Evolutionary conservation across 2,888 invertebrate species (phyloP), one percentile per base, ranked within the genome.

Genomic region (Troilus luridus): DNA sequence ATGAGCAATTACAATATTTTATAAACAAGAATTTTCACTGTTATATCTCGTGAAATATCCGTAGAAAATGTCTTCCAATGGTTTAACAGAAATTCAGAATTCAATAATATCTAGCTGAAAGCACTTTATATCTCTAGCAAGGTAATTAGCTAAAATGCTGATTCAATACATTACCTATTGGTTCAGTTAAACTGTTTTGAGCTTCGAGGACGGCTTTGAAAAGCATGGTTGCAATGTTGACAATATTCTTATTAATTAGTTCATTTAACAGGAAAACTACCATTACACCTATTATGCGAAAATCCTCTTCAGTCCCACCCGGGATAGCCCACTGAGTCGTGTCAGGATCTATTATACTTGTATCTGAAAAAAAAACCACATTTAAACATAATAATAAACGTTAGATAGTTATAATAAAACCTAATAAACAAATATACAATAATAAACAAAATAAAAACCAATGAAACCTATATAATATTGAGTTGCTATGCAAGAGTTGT

Each of bases 131-230:
- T 3, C 14, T 27, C 14, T 27, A 24, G 3, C 6, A 24, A 67
- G 10, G 24, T 67, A 67, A 24, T 5, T 67, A 14, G 24, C 24
- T 6, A 14, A 12, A 0, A 67, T 11, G 0, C 24, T 67, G 17
- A 21, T 81, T 10, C 7, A 64, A n/a, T n/a, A 64, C 11, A 64
- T 60, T 90, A 90, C 90, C 77, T 59, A 90, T 90, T 11, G 90
- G 90, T 56, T 21, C 56, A 77, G 17, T 72, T 41, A 72, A 77
- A 72, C 54, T 54, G 24, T 3, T 24, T 72, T 90, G 90, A n/a
- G 11, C 56, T 77, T 90, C 90, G 9, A 90, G n/a, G 7, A 90
- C n/a, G 8, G 64, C 27, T 59, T 90, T 90, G 72, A 90, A 90
- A 14, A 90, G n/a, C 90, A 90, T 90, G 12, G 72, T 72, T 5